These are phyloP conservation scores for Huso huso DNA, from an alignment of 2,797 vertebrate genomes.

Conservation along the genomic window DNA sequence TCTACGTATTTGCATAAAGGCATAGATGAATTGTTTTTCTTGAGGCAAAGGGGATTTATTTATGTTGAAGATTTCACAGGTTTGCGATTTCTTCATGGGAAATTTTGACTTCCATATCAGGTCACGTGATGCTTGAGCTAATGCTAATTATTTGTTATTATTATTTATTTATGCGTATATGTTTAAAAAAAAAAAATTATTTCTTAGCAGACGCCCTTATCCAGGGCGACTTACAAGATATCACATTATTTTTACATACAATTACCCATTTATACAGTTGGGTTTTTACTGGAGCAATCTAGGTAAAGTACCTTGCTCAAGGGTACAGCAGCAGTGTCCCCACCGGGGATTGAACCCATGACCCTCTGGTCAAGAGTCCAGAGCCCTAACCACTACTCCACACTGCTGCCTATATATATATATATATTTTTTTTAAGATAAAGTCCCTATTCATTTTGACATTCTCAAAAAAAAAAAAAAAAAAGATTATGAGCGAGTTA, in stretches of 20 bases:
- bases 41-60: conserved; percentile 5
- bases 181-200: too few species aligned
- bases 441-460: background rate
- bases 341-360: too few species aligned
- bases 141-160: background rate
- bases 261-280: too few species aligned
- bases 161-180: background rate
- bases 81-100: background rate
- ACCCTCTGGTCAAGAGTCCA: too few species aligned
- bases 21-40: conserved; percentile 13
- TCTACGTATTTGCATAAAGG: conserved; percentile 11
- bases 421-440: background rate
- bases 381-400: too few species aligned
- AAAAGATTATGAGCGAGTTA: conserved; percentile 2
- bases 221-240: too few species aligned
- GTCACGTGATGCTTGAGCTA: background rate
- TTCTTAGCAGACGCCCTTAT: too few species aligned
- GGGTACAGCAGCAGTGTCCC: too few species aligned
- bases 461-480: background rate
- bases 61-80: conserved; percentile 9
- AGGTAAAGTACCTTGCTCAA: too few species aligned
- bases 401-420: too few species aligned
- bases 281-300: too few species aligned
- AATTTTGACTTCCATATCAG: background rate
- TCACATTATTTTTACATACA: too few species aligned